Percentiles rank a stretch among this genome's conserved stretches.
Conservation (phyloP, 1,140 invertebrate species). For the Diorhabda sublineata region DNA sequence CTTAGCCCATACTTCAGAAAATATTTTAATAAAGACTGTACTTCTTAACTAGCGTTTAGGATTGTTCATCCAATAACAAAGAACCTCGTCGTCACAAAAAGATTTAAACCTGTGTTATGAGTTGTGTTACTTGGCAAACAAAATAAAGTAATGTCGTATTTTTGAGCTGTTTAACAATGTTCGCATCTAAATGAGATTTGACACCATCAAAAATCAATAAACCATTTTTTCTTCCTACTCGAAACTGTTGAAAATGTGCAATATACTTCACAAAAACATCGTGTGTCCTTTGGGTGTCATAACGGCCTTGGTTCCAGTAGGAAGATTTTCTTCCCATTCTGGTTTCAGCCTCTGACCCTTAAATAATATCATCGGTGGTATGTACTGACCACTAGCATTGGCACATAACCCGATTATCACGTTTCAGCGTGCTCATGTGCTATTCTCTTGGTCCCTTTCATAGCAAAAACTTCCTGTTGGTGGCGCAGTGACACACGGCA, state of each 20-base stretch:
- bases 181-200: slow-evolving; percentile 39
- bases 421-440: slow-evolving; percentile 42
- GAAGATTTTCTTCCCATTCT: slow-evolving; percentile 24
- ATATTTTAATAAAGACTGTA: slow-evolving; percentile 8
- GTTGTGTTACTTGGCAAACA: slow-evolving; percentile 25
- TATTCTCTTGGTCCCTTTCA: slow-evolving; percentile 35
- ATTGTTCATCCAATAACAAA: slow-evolving; percentile 10
- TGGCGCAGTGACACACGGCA: slow-evolving; percentile 44
- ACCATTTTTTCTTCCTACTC: slow-evolving; percentile 25
- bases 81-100: slow-evolving; percentile 21
- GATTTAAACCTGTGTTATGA: slow-evolving; percentile 35
- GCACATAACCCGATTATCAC: slow-evolving; percentile 42
- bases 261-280: slow-evolving; percentile 42
- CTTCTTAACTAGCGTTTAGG: slow-evolving; percentile 6
- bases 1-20: slow-evolving; percentile 5
- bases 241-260: slow-evolving; percentile 40
- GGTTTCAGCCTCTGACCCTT: slow-evolving; percentile 40
- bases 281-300: slow-evolving; percentile 44
- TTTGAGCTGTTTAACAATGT: slow-evolving; percentile 39
- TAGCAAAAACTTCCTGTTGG: slow-evolving; percentile 36
- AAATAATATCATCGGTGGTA: slow-evolving; percentile 45
- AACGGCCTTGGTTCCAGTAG: slow-evolving; percentile 29
- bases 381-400: slow-evolving; percentile 40
- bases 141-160: slow-evolving; percentile 40
- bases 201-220: slow-evolving; percentile 47